Conservation (phyloP, 1,140 invertebrate species). For the Ooceraea biroi region DNA sequence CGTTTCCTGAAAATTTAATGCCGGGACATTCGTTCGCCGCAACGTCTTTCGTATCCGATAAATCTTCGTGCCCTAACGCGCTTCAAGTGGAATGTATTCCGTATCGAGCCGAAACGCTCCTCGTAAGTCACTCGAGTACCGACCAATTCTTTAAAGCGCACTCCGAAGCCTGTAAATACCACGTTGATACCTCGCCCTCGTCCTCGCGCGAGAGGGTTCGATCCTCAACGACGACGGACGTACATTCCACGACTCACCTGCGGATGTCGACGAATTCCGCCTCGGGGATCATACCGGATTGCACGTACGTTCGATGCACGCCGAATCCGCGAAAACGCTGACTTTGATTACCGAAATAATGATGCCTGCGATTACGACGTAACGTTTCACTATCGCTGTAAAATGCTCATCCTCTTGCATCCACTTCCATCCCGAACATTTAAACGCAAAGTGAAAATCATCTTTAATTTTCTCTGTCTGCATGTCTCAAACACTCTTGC, state of each 20-base stretch:
- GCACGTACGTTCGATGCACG: background rate
- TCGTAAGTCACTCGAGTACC: constrained; percentile 59
- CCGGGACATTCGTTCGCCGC: constrained; percentile 47
- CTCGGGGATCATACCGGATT: constrained; percentile 20
- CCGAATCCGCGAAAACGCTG: constrained; percentile 1
- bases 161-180: constrained; percentile 58
- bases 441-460: background rate
- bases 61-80: constrained; percentile 40
- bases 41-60: constrained; percentile 55
- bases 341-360: constrained; percentile 29
- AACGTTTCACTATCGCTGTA: background rate
- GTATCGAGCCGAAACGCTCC: constrained; percentile 55
- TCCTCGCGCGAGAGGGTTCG: constrained; percentile 21
- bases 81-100: constrained; percentile 58
- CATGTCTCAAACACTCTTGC: no score
- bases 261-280: constrained; percentile 43
- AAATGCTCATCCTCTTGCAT: background rate
- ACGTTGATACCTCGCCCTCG: constrained; percentile 24
- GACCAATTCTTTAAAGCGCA: constrained; percentile 51
- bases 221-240: constrained; percentile 55
- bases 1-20: constrained; percentile 57
- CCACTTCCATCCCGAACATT: background rate
- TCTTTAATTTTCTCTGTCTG: no score
- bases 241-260: constrained; percentile 57
- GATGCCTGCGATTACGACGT: background rate